Conservation (phyloP, 2,113 vertebrate genomes). For the Gopherus flavomarginatus region DNA sequence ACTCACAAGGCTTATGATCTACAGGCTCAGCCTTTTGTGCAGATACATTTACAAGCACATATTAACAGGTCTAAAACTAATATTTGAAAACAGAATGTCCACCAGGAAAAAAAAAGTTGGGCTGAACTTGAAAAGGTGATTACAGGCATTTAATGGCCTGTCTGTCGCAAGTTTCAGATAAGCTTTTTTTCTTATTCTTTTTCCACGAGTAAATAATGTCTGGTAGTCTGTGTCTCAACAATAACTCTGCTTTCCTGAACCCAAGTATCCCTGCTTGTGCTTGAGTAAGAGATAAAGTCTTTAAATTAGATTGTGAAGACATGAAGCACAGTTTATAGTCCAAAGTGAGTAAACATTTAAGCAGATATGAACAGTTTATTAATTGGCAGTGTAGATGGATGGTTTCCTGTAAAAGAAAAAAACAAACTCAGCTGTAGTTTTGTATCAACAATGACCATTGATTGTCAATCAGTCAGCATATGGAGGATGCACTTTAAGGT, state of each 20-base stretch:
- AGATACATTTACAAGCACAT: background rate
- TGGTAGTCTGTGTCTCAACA: background rate
- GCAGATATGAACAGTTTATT: background rate
- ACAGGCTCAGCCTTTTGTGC: background rate
- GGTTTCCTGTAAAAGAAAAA: background rate
- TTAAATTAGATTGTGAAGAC: background rate
- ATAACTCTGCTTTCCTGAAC: background rate
- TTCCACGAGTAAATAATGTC: background rate
- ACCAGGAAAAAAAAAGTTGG: background rate
- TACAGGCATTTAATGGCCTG: background rate
- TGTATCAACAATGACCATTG: fast-evolving
- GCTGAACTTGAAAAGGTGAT: background rate
- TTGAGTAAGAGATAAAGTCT: background rate
- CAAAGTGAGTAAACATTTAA: background rate
- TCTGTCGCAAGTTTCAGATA: background rate
- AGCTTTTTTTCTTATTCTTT: background rate
- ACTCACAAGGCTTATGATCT: background rate
- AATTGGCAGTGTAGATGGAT: background rate
- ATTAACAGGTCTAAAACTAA: background rate
- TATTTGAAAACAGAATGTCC: background rate
- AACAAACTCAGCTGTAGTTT: background rate
- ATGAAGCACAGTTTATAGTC: background rate
- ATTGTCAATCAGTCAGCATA: background rate
- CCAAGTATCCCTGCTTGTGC: background rate
- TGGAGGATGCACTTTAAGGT: background rate